Evolutionary conservation across 2,113 vertebrate genomes (phyloP).

Genomic region (Arothron firmamentum): DNA sequence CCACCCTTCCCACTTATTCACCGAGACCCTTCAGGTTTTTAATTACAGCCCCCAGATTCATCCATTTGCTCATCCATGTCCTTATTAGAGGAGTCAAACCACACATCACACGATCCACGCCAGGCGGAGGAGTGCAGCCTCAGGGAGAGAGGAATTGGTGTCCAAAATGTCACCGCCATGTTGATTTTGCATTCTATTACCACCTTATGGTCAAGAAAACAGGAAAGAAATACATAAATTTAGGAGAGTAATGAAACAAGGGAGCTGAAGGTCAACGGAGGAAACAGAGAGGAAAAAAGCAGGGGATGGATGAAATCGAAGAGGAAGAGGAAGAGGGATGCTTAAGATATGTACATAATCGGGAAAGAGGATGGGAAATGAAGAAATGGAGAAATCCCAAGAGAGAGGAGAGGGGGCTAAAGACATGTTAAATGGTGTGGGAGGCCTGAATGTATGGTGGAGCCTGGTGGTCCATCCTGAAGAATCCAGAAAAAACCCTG

Average conservation of each 20-base stretch:
- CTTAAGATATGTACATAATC: slow-evolving; percentile 59
- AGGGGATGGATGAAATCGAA: slow-evolving; percentile 18
- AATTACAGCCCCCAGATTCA: slow-evolving; percentile 64
- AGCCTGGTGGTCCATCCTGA: slow-evolving; percentile 34
- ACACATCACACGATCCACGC: slow-evolving; percentile 49
- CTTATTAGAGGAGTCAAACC: slow-evolving; percentile 56
- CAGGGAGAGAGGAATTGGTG: background rate
- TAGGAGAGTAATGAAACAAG: slow-evolving; percentile 43
- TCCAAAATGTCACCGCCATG: slow-evolving; percentile 62
- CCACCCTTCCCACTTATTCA: slow-evolving; percentile 51
- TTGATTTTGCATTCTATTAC: slow-evolving; percentile 66
- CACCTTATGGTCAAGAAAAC: slow-evolving; percentile 37
- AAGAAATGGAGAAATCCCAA: slow-evolving; percentile 39
- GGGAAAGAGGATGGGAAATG: slow-evolving; percentile 51
- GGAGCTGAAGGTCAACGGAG: slow-evolving; percentile 59
- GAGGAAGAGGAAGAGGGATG: slow-evolving; percentile 25
- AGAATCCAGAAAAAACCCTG: slow-evolving; percentile 44
- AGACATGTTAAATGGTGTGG: slow-evolving; percentile 57
- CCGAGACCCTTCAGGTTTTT: slow-evolving; percentile 55
- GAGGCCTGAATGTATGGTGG: slow-evolving; percentile 36
- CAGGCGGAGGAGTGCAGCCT: slow-evolving; percentile 28
- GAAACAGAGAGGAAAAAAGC: slow-evolving; percentile 8
- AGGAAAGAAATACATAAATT: slow-evolving; percentile 29
- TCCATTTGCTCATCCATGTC: slow-evolving; percentile 56
- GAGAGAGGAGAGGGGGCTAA: slow-evolving; percentile 43